Base-by-base conservation (phyloP, 23 tunicate species). In the Botrylloides violaceus region DNA sequence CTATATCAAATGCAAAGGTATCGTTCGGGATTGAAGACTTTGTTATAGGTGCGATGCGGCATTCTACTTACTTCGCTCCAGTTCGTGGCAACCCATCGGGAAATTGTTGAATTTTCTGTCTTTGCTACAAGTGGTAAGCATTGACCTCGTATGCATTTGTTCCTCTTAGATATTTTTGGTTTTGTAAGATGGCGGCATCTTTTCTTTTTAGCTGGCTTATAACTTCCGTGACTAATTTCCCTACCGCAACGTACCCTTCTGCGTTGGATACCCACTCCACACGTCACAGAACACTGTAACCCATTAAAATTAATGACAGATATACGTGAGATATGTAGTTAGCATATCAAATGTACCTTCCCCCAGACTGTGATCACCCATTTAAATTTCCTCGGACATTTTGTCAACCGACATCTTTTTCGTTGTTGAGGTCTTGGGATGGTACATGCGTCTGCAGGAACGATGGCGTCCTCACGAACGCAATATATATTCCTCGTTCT, bases 311-410 rank as follows among this genome's bases (percentile, higher is more conserved):
- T 9, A 43, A n/a, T n/a, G n/a, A n/a, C n/a, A n/a, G n/a, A n/a
- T n/a, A n/a, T n/a, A n/a, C n/a, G n/a, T n/a, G n/a, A n/a, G n/a
- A n/a, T n/a, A n/a, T n/a, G n/a, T n/a, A n/a, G n/a, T n/a, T n/a
- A n/a, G n/a, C n/a, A 59, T 7, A 18, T 59, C 27, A 59, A 22
- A 59, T 9, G 36, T 74, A 82, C 97, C 78, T 90, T 71, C 3
- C 92, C 75, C 97, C 97, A 90, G 1, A 81, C 79, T 3, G 89
- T 83, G 38, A 83, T 79, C 36, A 79, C 63, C 97, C 97, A 90
- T 48, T 90, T 84, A 39, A 75, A 90, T 29, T 74, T 73, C 66
- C 82, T 39, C 29, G 66, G 73, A 63, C 97, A 90, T 38, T 74
- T 77, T 7, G 86, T 70, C 1, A 90, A 32, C 37, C 82, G 63